These are phyloP conservation scores for Pterocles orientalis DNA, from an alignment of 2,113 vertebrate genomes.

Conservation along the genomic window DNA sequence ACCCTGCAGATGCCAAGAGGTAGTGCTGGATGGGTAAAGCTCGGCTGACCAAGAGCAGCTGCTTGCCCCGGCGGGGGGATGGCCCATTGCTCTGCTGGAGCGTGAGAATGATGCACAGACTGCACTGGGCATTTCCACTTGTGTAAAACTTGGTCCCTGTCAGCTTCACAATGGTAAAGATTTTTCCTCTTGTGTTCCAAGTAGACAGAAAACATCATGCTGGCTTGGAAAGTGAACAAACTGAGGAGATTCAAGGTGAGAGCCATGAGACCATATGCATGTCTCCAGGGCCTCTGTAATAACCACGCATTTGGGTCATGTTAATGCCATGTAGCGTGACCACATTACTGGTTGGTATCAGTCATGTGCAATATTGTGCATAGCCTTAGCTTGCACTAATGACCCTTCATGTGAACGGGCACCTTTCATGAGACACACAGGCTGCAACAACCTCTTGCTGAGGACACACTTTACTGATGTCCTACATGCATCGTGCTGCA, in stretches of 20 bases:
- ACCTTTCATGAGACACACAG: neutral
- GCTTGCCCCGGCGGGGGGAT: neutral
- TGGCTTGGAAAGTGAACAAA: neutral
- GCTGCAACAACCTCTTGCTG: neutral
- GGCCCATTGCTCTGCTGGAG: neutral
- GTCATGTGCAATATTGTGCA: neutral
- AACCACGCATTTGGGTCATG: neutral
- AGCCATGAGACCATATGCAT: neutral
- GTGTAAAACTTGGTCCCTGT: neutral
- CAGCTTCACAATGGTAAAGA: neutral
- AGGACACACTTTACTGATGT: neutral
- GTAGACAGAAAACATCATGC: fast-evolving
- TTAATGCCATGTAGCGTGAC: neutral
- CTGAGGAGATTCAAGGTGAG: neutral
- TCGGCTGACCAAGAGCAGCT: neutral
- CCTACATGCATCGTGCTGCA: fast-evolving
- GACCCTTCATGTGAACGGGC: neutral
- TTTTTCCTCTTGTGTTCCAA: neutral
- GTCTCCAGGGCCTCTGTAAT: neutral
- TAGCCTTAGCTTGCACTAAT: neutral
- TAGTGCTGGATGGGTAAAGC: neutral
- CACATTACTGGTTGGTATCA: neutral
- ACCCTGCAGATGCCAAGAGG: neutral
- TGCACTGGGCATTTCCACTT: neutral
- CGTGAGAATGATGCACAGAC: fast-evolving